Percentiles rank a stretch among this genome's conserved stretches.
phyloP scores from a whole-genome alignment of 2,888 invertebrate species.

The Apamea epomidion region DNA sequence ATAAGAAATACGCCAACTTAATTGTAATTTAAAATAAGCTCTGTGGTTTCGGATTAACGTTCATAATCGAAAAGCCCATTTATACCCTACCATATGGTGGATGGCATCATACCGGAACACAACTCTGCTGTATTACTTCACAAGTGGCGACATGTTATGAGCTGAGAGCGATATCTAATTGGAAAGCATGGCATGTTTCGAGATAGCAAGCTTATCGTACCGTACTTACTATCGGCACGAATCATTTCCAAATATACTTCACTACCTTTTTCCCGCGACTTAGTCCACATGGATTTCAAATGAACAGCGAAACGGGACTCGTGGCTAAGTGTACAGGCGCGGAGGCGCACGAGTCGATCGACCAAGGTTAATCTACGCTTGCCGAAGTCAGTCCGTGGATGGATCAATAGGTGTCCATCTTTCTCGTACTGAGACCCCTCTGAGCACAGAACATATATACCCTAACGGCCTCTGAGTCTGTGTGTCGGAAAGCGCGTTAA shows the following conservation, averaged over 20 bases:
- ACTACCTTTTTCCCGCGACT: not conserved
- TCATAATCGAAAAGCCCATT: not conserved
- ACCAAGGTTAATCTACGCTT: not conserved
- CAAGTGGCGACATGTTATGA: conserved; percentile 16
- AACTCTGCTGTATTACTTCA: not conserved
- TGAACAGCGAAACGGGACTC: not conserved
- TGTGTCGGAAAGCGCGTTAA: not conserved
- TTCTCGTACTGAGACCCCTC: not conserved
- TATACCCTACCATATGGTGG: not conserved
- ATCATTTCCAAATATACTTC: conserved; percentile 14
- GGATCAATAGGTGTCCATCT: not conserved
- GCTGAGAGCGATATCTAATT: conserved; percentile 35
- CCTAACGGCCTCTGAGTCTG: not conserved
- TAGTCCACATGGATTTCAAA: not conserved
- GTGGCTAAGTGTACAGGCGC: not conserved
- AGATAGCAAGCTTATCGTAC: conserved; percentile 21
- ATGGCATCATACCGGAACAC: conserved; percentile 13
- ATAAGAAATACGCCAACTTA: not conserved
- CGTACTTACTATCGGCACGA: conserved; percentile 38
- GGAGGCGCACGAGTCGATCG: not conserved
- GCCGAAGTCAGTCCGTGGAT: not conserved
- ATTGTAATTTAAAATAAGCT: not conserved
- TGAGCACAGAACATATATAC: too few species aligned
- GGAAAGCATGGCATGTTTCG: conserved; percentile 21
- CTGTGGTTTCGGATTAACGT: not conserved